phyloP scores from a whole-genome alignment of 2,888 invertebrate species.

The Allacma fusca region DNA sequence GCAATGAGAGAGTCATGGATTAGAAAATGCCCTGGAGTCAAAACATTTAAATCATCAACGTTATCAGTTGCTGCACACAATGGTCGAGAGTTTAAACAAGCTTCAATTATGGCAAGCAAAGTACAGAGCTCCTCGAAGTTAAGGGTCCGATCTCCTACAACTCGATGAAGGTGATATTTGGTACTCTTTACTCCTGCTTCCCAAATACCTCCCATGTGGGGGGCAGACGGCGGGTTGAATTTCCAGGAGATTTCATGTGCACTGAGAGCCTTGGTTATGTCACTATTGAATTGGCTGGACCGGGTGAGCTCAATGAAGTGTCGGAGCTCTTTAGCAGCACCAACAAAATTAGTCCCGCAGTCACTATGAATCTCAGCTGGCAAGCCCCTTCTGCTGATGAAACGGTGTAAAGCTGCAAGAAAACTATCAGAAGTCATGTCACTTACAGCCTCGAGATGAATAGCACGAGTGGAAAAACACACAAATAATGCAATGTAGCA shows the following conservation, averaged over 20 bases:
- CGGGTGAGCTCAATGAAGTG: background rate
- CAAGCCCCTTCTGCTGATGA: too few species aligned
- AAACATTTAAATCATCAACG: background rate
- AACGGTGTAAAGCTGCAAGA: too few species aligned
- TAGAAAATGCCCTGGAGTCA: too few species aligned
- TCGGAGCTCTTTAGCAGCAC: background rate
- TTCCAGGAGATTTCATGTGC: background rate
- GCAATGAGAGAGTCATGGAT: too few species aligned
- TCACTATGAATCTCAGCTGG: too few species aligned
- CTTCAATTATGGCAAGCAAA: constrained; percentile 11
- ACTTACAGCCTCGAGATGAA: too few species aligned
- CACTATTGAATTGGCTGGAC: background rate
- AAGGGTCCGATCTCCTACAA: background rate
- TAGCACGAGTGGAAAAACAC: too few species aligned
- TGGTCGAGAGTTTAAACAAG: constrained; percentile 2
- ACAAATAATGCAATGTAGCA: background rate
- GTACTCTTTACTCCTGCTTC: constrained; percentile 10
- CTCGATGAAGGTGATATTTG: constrained; percentile 1
- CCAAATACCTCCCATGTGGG: constrained; percentile 14
- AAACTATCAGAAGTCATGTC: too few species aligned
- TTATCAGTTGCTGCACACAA: background rate
- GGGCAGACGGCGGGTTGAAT: background rate
- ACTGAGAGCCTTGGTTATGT: background rate
- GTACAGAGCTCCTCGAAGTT: constrained; percentile 6
- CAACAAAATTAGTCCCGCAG: constrained; percentile 10